These are phyloP conservation scores for Arctia plantaginis DNA, from an alignment of 2,888 invertebrate genomes.

Conservation along the genomic window DNA sequence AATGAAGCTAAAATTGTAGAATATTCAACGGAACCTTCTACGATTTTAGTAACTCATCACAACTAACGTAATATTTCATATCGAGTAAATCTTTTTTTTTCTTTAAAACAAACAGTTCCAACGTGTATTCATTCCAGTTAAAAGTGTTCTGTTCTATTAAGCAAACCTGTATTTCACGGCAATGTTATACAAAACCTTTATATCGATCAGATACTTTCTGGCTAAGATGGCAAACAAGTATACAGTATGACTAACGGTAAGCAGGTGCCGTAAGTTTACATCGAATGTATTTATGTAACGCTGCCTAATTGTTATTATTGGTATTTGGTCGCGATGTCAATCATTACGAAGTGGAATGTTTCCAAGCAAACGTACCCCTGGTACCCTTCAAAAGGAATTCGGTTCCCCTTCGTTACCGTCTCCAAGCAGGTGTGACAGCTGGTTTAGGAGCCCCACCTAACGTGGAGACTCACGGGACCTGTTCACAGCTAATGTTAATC, in stretches of 20 bases:
- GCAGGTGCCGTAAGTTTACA: neutral
- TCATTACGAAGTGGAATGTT: slow-evolving; percentile 32
- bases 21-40: too few species aligned
- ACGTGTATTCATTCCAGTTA: slow-evolving; percentile 19
- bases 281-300: slow-evolving; percentile 26
- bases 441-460: slow-evolving; percentile 65
- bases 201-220: neutral
- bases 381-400: slow-evolving; percentile 60
- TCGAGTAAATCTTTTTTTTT: slow-evolving; percentile 34
- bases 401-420: slow-evolving; percentile 53
- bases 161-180: slow-evolving; percentile 17
- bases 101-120: slow-evolving; percentile 31
- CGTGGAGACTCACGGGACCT: slow-evolving; percentile 68
- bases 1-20: slow-evolving; percentile 10
- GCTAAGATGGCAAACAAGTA: neutral
- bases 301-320: slow-evolving; percentile 6
- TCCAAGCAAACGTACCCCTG: slow-evolving; percentile 41
- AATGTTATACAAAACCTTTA: neutral
- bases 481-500: slow-evolving; percentile 62
- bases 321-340: slow-evolving; percentile 12
- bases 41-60: slow-evolving; percentile 19
- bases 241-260: neutral
- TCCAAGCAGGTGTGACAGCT: slow-evolving; percentile 71
- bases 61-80: slow-evolving; percentile 26
- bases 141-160: slow-evolving; percentile 38